A percentile compares a stretch with the other conserved stretches of the same genome.
These are phyloP conservation scores for Bicyclus anynana DNA, from an alignment of 1,140 invertebrate genomes.

Conservation along the genomic window DNA sequence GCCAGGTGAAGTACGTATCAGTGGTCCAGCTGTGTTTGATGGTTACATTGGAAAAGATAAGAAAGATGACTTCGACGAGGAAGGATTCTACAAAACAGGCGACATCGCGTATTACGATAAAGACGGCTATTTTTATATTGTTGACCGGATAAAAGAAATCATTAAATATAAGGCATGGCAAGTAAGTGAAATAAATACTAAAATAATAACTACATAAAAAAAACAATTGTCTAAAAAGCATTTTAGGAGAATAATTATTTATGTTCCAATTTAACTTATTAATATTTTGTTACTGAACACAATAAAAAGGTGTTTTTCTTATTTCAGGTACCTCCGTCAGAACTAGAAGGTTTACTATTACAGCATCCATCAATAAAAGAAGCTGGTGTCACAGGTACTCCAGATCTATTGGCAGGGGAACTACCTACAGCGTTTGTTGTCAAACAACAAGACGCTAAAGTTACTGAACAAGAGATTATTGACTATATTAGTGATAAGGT, in stretches of 20 bases:
- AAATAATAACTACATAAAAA: too few species aligned
- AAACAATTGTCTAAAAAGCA: too few species aligned
- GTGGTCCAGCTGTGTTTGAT: conserved; percentile 79
- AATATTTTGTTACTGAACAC: too few species aligned
- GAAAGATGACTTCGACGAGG: conserved; percentile 76
- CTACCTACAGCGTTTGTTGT: conserved; percentile 85
- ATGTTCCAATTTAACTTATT: too few species aligned
- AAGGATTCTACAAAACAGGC: conserved; percentile 83
- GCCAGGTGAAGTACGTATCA: conserved; percentile 80
- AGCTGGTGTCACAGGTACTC: conserved; percentile 84
- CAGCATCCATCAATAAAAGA: conserved; percentile 82
- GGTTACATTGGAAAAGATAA: conserved; percentile 82
- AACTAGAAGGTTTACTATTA: conserved; percentile 84
- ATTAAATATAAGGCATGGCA: conserved; percentile 81
- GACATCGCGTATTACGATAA: conserved; percentile 84
- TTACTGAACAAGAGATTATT: conserved; percentile 73
- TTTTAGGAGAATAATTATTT: too few species aligned
- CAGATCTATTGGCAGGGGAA: conserved; percentile 82
- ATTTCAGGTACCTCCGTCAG: conserved; percentile 80
- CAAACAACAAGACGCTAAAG: conserved; percentile 54
- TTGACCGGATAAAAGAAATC: conserved; percentile 85
- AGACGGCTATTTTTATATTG: conserved; percentile 81
- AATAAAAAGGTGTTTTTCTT: too few species aligned
- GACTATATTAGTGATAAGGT: conserved; percentile 66
- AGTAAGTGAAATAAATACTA: conserved; percentile 35